Evolutionary conservation across 2,113 vertebrate genomes (phyloP).

Genomic region (Cromileptes altivelis): DNA sequence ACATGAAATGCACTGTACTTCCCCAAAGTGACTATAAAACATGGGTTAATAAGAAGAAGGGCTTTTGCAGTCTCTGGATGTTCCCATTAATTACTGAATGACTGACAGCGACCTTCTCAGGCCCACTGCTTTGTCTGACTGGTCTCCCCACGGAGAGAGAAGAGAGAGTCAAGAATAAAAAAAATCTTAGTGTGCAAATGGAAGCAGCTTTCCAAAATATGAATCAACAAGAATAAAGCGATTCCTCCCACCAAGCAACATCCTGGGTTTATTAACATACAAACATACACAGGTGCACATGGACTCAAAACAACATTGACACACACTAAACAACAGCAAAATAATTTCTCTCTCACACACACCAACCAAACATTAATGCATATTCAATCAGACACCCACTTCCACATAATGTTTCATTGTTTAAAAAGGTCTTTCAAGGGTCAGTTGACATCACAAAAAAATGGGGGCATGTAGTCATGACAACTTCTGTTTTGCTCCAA

Average conservation of each 20-base stretch:
- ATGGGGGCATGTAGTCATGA: slow-evolving; percentile 39
- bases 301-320: not conserved
- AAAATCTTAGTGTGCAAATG: not conserved
- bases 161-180: not conserved
- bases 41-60: slow-evolving; percentile 43
- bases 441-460: slow-evolving; percentile 55
- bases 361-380: slow-evolving; percentile 24
- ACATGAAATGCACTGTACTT: slow-evolving; percentile 42
- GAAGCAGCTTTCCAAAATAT: slow-evolving; percentile 28
- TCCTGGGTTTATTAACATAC: slow-evolving; percentile 16
- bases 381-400: slow-evolving; percentile 19
- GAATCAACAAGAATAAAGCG: slow-evolving; percentile 40
- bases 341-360: not conserved
- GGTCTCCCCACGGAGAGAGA: not conserved
- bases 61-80: slow-evolving; percentile 55
- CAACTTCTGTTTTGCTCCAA: slow-evolving; percentile 62
- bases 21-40: slow-evolving; percentile 59
- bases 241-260: slow-evolving; percentile 3
- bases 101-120: slow-evolving; percentile 25
- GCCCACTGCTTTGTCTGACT: slow-evolving; percentile 30
- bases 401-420: slow-evolving; percentile 6
- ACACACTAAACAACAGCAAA: slow-evolving; percentile 1
- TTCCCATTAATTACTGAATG: slow-evolving; percentile 55
- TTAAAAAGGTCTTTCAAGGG: slow-evolving; percentile 49
- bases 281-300: slow-evolving; percentile 30